Evolutionary conservation across 1,140 invertebrate genomes (phyloP), one percentile per base, ranked within the genome.

Genomic region (Monomorium pharaonis): DNA sequence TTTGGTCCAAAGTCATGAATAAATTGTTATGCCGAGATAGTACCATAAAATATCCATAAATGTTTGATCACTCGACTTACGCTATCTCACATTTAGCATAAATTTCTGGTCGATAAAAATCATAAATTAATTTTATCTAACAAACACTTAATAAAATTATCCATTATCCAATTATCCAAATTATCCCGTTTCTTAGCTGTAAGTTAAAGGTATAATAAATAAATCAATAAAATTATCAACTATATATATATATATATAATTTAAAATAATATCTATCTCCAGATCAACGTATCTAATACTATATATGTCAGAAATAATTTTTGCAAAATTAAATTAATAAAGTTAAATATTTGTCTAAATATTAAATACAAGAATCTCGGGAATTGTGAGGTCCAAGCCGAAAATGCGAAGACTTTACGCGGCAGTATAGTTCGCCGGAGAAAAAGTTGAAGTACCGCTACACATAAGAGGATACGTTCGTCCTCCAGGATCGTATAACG

Each of bases 401-500:
- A 44, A 56, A 56, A 24, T 47, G 67, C n/a, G 51, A 0, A 16
- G 27, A 21, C 21, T 49, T 69, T 54, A 54, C 16, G 37, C 18
- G 24, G 1, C 47, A 42, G n/a, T 27, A 72, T 72, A 56, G 14
- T 21, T 74, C n/a, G 24, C 7, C 7, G 27, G n/a, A 58, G 65
- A 83, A 83, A 74, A 74, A 58, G 24, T 54, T 10, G 16, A 78
- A 44, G 27, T 7, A 18, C n/a, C 37, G 24, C n/a, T n/a, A 72
- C 37, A 72, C 49, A 30, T 81, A 81, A 58, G 24, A 72, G 78
- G 21, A 62, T 56, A 84, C 44, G 51, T 74, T 37, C 37, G 54
- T 83, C 16, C 27, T 21, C n/a, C 18, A 18, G 42, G 30, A 84
- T 74, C 80, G 54, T 62, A 69, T 80, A 80, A 75, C 56, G 42